A percentile compares a stretch with the other conserved stretches of the same genome.
phyloP scores from a whole-genome alignment of 35 echinoderm and acorn worm genomes.

The Apostichopus parvimensis region DNA sequence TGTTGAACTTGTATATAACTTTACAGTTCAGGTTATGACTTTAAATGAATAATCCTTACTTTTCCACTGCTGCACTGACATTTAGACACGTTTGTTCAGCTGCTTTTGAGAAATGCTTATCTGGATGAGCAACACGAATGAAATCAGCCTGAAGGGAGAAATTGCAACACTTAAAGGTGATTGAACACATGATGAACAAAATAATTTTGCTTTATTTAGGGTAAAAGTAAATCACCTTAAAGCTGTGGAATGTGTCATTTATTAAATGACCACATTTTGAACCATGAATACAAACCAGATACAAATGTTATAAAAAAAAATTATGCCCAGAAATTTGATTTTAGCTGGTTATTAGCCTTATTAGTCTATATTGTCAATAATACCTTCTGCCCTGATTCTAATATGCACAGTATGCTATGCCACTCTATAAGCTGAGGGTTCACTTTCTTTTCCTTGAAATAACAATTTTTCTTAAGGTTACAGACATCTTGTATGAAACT shows the following conservation, averaged over 20 bases:
- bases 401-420: no score
- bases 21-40: background rate
- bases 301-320: no score
- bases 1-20: background rate
- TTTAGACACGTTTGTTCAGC: slow-evolving; percentile 76
- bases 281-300: no score
- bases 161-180: background rate
- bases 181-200: background rate
- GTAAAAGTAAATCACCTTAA: background rate
- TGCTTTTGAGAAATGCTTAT: slow-evolving; percentile 64
- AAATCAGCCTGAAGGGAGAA: slow-evolving; percentile 81
- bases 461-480: no score
- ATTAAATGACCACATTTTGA: no score
- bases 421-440: no score
- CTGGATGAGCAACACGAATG: slow-evolving; percentile 84
- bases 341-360: no score
- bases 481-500: no score
- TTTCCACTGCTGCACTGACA: slow-evolving; percentile 88
- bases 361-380: no score
- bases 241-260: background rate
- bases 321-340: no score
- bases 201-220: background rate
- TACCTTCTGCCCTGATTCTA: no score
- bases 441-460: no score
- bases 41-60: slow-evolving; percentile 67